These are phyloP conservation scores for Chrysemys picta DNA, from an alignment of 2,113 vertebrate species.

Conservation along the genomic window DNA sequence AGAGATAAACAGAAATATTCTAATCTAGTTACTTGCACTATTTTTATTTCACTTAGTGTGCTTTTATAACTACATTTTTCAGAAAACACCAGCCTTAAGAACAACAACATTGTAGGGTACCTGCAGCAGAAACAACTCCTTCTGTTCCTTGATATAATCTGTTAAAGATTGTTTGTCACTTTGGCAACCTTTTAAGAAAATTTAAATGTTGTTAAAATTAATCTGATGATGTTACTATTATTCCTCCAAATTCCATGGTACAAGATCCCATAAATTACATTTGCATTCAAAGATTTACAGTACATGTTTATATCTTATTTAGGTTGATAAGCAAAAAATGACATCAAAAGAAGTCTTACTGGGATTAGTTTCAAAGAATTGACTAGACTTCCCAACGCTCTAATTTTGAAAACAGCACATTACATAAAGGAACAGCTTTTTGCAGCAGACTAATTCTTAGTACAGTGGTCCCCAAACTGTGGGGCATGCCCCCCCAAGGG, in stretches of 20 bases:
- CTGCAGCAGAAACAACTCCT: slow-evolving; percentile 75
- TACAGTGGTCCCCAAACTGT: no score
- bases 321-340: not conserved
- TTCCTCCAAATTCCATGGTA: not conserved
- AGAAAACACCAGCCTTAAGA: not conserved
- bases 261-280: not conserved
- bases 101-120: slow-evolving; percentile 59
- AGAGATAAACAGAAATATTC: not conserved
- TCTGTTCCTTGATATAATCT: slow-evolving; percentile 74
- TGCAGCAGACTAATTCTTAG: not conserved
- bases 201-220: slow-evolving; percentile 11
- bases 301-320: not conserved
- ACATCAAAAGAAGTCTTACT: not conserved
- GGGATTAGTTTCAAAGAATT: not conserved
- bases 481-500: no score
- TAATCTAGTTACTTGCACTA: not conserved
- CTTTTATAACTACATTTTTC: not conserved
- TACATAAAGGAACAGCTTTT: not conserved
- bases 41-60: not conserved
- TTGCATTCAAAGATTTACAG: not conserved
- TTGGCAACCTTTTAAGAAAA: slow-evolving; percentile 60
- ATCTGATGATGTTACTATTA: slow-evolving; percentile 2
- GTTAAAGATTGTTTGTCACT: slow-evolving; percentile 55
- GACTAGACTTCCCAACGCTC: not conserved
- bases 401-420: not conserved